A percentile compares a stretch with the other conserved stretches of the same genome.
Evolutionary conservation across 2,113 vertebrate genomes (phyloP).

Genomic region (Serinus canaria): DNA sequence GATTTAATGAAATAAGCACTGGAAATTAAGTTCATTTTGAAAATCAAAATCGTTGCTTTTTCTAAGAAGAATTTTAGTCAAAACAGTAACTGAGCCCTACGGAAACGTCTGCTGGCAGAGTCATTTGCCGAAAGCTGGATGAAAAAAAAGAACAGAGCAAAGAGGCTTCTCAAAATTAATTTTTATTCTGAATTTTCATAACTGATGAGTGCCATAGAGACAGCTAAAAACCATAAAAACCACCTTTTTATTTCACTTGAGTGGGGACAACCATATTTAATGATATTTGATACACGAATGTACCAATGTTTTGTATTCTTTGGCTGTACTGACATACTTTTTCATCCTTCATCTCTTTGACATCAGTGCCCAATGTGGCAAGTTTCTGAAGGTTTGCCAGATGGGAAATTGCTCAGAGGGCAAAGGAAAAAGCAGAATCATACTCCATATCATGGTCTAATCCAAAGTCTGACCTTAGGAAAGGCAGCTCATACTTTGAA

Average conservation of each 20-base stretch:
- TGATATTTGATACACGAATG: neutral
- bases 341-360: neutral
- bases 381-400: neutral
- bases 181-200: neutral
- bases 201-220: neutral
- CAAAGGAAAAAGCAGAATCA: neutral
- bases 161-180: neutral
- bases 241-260: neutral
- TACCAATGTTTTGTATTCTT: constrained; percentile 2
- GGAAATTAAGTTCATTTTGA: neutral
- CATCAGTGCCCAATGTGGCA: neutral
- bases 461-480: neutral
- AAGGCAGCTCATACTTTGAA: neutral
- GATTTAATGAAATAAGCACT: neutral
- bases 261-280: neutral
- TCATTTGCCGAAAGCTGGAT: neutral
- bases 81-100: neutral
- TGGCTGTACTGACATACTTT: neutral
- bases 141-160: neutral
- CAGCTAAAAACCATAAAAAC: neutral
- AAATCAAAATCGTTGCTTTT: neutral
- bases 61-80: neutral
- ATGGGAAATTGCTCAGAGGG: neutral
- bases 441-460: neutral
- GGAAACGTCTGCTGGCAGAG: neutral